Evolutionary conservation across 2,797 vertebrate genomes (phyloP).

Genomic region (Micrastur ruficollis): DNA sequence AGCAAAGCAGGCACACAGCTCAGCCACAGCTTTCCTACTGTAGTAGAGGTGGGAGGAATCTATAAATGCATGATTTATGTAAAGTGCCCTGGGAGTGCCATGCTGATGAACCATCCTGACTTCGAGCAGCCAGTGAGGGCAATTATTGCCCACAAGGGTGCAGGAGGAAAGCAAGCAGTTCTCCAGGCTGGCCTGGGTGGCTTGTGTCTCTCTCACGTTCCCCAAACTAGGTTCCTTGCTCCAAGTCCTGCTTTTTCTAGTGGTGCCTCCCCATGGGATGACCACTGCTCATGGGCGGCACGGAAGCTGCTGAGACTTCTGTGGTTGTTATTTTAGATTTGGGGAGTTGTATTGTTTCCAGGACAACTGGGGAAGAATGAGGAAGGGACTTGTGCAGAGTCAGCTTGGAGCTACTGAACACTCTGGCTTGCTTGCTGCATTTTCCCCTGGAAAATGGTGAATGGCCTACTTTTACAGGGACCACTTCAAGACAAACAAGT

Average conservation of each 20-base stretch:
- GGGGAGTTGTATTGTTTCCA: neutral
- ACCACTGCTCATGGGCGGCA: fast-evolving
- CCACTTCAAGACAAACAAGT: neutral
- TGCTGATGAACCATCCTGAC: neutral
- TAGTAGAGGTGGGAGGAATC: neutral
- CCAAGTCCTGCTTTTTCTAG: neutral
- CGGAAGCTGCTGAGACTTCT: neutral
- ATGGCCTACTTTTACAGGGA: neutral
- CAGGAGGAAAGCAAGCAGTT: neutral
- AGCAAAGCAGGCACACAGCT: neutral
- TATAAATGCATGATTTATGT: neutral
- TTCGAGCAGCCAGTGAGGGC: neutral
- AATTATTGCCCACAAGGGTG: neutral
- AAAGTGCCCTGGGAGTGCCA: neutral
- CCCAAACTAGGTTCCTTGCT: neutral
- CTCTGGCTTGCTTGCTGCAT: neutral
- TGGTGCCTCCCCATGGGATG: neutral
- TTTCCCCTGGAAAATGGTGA: neutral
- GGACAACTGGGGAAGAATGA: neutral
- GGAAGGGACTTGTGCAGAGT: neutral
- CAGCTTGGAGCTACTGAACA: neutral
- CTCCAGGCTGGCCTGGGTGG: neutral
- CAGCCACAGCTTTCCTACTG: neutral
- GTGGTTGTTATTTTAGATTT: neutral
- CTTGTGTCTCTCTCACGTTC: neutral